Evolutionary conservation across 2,113 vertebrate genomes (phyloP), one percentile per base, ranked within the genome.

Genomic region (Chiloscyllium plagiosum): DNA sequence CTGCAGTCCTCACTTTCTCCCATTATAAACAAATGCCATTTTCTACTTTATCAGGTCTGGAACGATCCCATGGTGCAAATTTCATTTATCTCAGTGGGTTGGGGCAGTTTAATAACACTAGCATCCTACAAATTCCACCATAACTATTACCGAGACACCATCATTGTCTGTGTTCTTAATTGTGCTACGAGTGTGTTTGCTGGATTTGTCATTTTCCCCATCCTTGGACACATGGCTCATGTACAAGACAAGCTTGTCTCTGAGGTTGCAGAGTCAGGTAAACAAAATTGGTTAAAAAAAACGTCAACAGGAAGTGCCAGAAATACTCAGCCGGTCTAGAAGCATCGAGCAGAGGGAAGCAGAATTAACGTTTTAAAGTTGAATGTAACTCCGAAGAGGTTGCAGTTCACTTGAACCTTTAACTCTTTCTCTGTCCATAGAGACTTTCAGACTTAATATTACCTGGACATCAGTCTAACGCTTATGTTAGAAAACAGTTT

Each of bases 1-100:
- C n/a, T n/a, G n/a, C n/a, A n/a, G n/a, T n/a, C n/a, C n/a, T n/a
- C n/a, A n/a, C n/a, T n/a, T n/a, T n/a, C n/a, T n/a, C n/a, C n/a
- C n/a, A n/a, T n/a, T n/a, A n/a, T 6, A 56, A 83, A 87, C 4
- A 50, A 29, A 96, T 96, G 83, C 22, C 17, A n/a, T 26, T 89
- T 37, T 47, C 68, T 22, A 96, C 56, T 22, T 96, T 42, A 95
- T 22, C 92, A 99, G 99, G 98, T 99, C 94, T 99, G 99, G 99
- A 99, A 99, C 96, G 99, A 99, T 65, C 99, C 99, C 69, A 99
- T 99, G 22, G 99, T 98, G 4, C 99, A 99, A 97, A 99, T 98
- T 96, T 98, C 96, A n/a, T 99, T 99, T 3, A 97, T 99, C 37
- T 99, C 99, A 0, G 98, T 98, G 70, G 98, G 98, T 0, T 99